phyloP scores from a whole-genome alignment of 1,140 invertebrate genomes.

The Plectrocnemia conspersa region DNA sequence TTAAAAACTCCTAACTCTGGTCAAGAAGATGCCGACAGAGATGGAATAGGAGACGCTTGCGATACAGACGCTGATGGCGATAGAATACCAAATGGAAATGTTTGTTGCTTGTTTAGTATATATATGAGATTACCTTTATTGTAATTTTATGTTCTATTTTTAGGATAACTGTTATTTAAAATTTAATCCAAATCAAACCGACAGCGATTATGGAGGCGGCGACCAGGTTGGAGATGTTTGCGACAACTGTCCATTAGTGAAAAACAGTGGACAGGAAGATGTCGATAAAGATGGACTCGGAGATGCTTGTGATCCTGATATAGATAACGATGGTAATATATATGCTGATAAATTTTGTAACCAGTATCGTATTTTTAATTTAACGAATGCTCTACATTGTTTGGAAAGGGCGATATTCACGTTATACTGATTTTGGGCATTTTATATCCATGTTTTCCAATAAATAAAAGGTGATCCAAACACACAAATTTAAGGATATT shows the following conservation, averaged over 20 bases:
- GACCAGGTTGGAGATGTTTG: constrained; percentile 83
- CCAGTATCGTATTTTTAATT: no score
- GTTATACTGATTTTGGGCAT: no score
- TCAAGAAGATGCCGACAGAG: constrained; percentile 88
- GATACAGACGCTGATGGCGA: constrained; percentile 91
- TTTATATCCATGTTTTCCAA: no score
- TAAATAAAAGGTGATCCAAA: no score
- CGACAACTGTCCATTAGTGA: constrained; percentile 84
- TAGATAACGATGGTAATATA: constrained; percentile 71
- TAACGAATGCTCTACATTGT: no score
- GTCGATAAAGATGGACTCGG: constrained; percentile 74
- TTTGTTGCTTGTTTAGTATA: no score
- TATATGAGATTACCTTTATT: no score
- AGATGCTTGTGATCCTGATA: constrained; percentile 82
- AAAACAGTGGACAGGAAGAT: constrained; percentile 81
- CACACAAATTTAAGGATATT: no score
- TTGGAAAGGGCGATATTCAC: no score
- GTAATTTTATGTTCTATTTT: no score
- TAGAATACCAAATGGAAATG: constrained; percentile 65
- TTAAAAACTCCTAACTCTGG: constrained; percentile 82
- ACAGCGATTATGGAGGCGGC: constrained; percentile 50
- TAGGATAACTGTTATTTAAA: constrained; percentile 83
- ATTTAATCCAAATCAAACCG: constrained; percentile 71
- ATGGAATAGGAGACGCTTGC: constrained; percentile 85
- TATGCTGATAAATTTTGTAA: no score